Conservation (phyloP, 2,888 invertebrate genomes). For the Macrophya annulata region DNA sequence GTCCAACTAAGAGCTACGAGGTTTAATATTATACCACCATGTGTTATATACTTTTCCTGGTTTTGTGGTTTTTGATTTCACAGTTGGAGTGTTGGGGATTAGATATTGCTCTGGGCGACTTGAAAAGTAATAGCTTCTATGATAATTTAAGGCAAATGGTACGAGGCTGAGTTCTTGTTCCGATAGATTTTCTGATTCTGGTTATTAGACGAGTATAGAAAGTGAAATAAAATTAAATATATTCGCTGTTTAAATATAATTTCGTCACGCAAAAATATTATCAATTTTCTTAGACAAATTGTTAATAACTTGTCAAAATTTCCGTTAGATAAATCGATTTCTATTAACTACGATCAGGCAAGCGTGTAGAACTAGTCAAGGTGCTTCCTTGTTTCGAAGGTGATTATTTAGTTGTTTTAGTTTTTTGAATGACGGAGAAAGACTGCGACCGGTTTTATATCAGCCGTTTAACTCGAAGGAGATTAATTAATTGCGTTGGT, state of each 20-base stretch:
- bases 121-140: slow-evolving; percentile 37
- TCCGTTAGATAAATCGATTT: slow-evolving; percentile 33
- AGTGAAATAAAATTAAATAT: slow-evolving; percentile 27
- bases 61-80: slow-evolving; percentile 42
- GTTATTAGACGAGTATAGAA: slow-evolving; percentile 26
- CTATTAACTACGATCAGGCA: slow-evolving; percentile 29
- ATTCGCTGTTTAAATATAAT: slow-evolving; percentile 39
- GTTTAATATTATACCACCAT: slow-evolving; percentile 9
- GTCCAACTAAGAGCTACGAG: background rate
- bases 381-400: slow-evolving; percentile 31
- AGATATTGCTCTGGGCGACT: slow-evolving; percentile 13
- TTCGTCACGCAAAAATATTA: slow-evolving; percentile 37
- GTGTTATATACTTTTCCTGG: slow-evolving; percentile 29
- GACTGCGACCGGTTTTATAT: slow-evolving; percentile 54
- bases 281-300: slow-evolving; percentile 39
- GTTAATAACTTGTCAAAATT: slow-evolving; percentile 40
- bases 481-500: slow-evolving; percentile 55
- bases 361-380: slow-evolving; percentile 44
- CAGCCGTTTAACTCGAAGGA: slow-evolving; percentile 47
- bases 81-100: slow-evolving; percentile 28
- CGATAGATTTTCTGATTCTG: background rate
- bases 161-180: background rate
- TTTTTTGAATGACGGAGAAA: slow-evolving; percentile 41
- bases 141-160: slow-evolving; percentile 38
- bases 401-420: slow-evolving; percentile 44